Evolutionary conservation across 30 jellyfish, hydroid and myxozoan species (phyloP).

Genomic region (Pseudorhiza aurosa): DNA sequence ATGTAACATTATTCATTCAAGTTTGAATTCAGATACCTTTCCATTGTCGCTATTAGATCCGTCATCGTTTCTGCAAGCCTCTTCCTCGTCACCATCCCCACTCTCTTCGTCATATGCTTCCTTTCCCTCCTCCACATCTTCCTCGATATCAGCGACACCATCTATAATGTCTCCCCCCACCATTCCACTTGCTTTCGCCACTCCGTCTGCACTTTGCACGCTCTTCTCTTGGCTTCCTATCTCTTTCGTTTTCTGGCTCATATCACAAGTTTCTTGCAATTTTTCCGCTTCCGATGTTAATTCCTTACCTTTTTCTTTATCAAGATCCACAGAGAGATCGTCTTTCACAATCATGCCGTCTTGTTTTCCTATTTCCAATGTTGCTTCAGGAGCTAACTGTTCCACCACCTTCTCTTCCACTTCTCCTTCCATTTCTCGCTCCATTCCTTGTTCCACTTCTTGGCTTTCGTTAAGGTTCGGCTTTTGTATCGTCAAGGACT

Average conservation of each 20-base stretch:
- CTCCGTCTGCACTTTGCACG: background rate
- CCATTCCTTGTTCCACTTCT: background rate
- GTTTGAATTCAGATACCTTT: too few relatives aligned
- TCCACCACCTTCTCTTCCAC: background rate
- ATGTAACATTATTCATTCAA: too few relatives aligned
- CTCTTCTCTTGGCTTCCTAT: background rate
- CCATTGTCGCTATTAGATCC: too few relatives aligned
- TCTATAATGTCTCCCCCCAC: background rate
- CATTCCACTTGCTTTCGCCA: background rate
- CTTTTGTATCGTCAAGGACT: background rate
- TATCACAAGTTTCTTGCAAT: too few relatives aligned
- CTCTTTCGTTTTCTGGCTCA: background rate
- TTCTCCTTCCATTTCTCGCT: background rate
- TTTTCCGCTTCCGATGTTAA: too few relatives aligned
- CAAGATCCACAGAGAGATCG: background rate
- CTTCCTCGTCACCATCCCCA: background rate
- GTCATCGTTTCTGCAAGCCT: background rate
- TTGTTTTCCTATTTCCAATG: background rate
- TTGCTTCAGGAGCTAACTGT: background rate
- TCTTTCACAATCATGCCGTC: background rate
- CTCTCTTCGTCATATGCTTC: too few relatives aligned
- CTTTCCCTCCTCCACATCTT: slow-evolving; percentile 5
- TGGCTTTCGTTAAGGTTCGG: background rate
- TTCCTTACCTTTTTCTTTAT: too few relatives aligned
- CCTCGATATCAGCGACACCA: background rate